Base-by-base conservation (phyloP, 2,113 vertebrate genomes). In the Muscicapa adusta region DNA sequence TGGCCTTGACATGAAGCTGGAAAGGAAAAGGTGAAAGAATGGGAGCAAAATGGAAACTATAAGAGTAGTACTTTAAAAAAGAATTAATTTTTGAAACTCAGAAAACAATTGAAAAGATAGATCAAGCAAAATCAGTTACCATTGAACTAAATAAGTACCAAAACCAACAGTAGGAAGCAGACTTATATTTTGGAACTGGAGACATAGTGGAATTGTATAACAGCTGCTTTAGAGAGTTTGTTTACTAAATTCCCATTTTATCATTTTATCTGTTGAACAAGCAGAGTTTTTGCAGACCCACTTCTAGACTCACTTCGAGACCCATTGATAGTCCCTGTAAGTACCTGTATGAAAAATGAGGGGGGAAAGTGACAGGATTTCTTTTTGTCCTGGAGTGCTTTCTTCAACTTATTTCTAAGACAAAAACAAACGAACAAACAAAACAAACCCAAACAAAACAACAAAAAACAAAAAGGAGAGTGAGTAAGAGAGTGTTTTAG, bases 351-450 rank as follows among this genome's bases (percentile, higher is more conserved):
- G 19, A 71, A 93, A 75, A 88, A 60, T 29, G 5, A 87, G 6
- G 10, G 12, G 3, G 31, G 65, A 88, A 26, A 50, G 1, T 0
- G 3, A 31, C 4, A 12, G 2, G 8, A 58, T n/a, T 71, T 50
- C 3, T 67, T 88, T 53, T 62, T 62, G 9, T 67, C 67, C 24
- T 57, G 5, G 6, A 8, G 1, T 54, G 2, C 1, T 67, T 71
- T 67, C 9, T 74, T 56, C 20, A 34, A 78, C 8, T 6, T 75
- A 1, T 25, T 28, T 79, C 48, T 56, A 23, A 16, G 22, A 28
- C 0, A 42, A 43, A 28, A 60, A 23, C 26, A 51, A 51, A 50
- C 48, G 36, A 33, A 31, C 3, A 50, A 50, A 57, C 10, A 70
- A 60, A 23, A 8, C 1, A 81, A 63, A 85, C 51, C 28, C 51